Base-by-base conservation (phyloP, 2,797 vertebrate genomes). In the Cuniculus paca region DNA sequence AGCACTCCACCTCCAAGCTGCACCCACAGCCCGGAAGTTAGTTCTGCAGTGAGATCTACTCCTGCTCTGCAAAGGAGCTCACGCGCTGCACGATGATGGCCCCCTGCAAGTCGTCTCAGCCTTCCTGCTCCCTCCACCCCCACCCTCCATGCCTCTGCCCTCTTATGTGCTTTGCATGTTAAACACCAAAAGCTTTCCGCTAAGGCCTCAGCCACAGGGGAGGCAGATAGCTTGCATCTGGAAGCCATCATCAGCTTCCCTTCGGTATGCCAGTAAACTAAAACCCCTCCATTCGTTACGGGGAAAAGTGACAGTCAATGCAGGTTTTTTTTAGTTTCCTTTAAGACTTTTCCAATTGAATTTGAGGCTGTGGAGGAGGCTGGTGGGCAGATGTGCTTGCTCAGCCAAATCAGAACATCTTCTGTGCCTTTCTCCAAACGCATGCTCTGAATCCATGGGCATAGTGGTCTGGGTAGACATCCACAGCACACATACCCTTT, bases 111-210 rank as follows among this genome's bases (percentile, higher is more conserved):
- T 84, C 54, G 54, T 75, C 50, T 77, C 93, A 78, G 48, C 5
- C 65, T 77, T 54, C 20, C 56, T 39, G 26, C 6, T 34, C 50
- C 82, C 60, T 68, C 56, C 8, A 14, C 42, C 54, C n/a, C 10
- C n/a, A 26, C 14, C 72, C 75, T 42, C 75, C 26, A 17, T 5
- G 39, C 54, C 91, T 84, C 77, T 84, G 80, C 8, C 65, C 72
- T 77, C 68, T 31, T 52, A 31, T 75, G 72, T 79, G 68, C 45
- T 86, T 34, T 72, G 74, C 56, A 83, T 78, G 80, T 77, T 61
- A 87, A 97, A 81, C 56, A 50, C 56, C 88, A 74, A 93, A 90
- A 91, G 63, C 58, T 0, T 96, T 92, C 78, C 63, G 17, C 50
- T 63, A 9, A 52, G 90, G 91, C 20, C 88, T 85, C 61, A 74